Conservation (phyloP, 1,140 invertebrate species). For the Drosophila cardini region DNA sequence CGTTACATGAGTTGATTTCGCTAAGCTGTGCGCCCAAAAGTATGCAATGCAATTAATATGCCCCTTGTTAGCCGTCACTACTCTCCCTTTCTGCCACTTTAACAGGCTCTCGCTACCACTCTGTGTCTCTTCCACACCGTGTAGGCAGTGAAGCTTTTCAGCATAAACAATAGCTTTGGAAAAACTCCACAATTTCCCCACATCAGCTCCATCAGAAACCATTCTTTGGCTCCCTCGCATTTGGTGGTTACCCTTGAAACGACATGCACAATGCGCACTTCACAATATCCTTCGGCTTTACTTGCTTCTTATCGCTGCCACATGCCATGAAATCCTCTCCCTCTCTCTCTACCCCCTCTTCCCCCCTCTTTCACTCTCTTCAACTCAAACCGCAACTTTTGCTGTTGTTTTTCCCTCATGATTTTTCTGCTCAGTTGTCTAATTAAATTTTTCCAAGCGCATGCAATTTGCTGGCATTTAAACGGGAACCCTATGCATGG, state of each 20-base stretch:
- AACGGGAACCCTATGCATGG: conserved; percentile 47
- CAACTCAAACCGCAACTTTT: conserved; percentile 39
- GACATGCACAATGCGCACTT: conserved; percentile 59
- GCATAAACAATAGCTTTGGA: conserved; percentile 53
- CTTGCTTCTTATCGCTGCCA: conserved; percentile 31
- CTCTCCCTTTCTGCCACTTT: background rate
- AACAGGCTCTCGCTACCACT: too few species aligned
- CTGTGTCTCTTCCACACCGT: too few species aligned
- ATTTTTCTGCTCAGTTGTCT: conserved; percentile 66
- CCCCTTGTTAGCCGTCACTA: conserved; percentile 38
- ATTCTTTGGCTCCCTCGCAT: background rate
- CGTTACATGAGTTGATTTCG: conserved; percentile 23
- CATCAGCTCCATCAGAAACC: background rate
- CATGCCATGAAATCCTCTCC: conserved; percentile 31
- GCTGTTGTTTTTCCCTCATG: conserved; percentile 37
- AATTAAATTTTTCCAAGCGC: conserved; percentile 71
- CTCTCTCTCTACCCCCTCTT: background rate
- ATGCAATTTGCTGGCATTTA: conserved; percentile 68
- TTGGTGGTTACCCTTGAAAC: conserved; percentile 71
- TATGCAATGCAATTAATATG: conserved; percentile 79
- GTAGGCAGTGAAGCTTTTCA: conserved; percentile 20
- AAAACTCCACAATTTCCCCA: conserved; percentile 28
- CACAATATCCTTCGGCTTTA: conserved; percentile 45
- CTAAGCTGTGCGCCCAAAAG: conserved; percentile 53
- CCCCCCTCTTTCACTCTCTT: background rate